phyloP scores from a whole-genome alignment of 1,140 invertebrate species.

The Yoshiicerus persimilis region DNA sequence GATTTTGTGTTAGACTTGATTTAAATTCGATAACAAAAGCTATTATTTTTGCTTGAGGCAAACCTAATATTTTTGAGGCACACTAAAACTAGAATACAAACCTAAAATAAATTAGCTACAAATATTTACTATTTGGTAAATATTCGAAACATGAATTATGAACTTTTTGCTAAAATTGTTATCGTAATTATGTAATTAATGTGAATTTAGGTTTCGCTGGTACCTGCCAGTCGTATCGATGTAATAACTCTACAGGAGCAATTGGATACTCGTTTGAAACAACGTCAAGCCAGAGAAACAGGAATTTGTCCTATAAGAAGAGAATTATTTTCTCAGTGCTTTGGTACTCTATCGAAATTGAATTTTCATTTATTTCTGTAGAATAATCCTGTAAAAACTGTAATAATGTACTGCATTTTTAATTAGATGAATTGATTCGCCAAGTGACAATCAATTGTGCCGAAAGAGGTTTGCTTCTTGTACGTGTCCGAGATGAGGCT shows the following conservation, averaged over 20 bases:
- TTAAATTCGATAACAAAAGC: too few relatives aligned
- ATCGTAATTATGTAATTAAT: neutral
- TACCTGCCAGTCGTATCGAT: constrained; percentile 90
- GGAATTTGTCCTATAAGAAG: constrained; percentile 95
- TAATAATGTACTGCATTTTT: neutral
- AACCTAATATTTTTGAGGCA: too few relatives aligned
- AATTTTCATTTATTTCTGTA: neutral
- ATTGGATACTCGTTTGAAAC: constrained; percentile 84
- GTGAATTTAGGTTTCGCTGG: constrained; percentile 75
- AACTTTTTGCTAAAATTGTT: too few relatives aligned
- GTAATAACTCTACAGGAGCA: constrained; percentile 94
- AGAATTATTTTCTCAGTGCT: constrained; percentile 94
- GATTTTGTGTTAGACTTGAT: too few relatives aligned
- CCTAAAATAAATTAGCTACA: too few relatives aligned
- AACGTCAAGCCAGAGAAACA: constrained; percentile 89
- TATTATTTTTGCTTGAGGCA: too few relatives aligned
- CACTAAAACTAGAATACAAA: too few relatives aligned
- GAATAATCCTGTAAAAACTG: neutral
- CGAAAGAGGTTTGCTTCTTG: constrained; percentile 86
- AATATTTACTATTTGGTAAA: too few relatives aligned
- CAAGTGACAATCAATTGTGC: constrained; percentile 97
- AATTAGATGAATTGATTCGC: constrained; percentile 81
- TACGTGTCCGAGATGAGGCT: constrained; percentile 92
- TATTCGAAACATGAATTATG: too few relatives aligned
- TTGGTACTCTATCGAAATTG: constrained; percentile 65